Base-by-base conservation (phyloP, 30 jellyfish, hydroid and myxozoan genomes). In the Aurelia aurita region DNA sequence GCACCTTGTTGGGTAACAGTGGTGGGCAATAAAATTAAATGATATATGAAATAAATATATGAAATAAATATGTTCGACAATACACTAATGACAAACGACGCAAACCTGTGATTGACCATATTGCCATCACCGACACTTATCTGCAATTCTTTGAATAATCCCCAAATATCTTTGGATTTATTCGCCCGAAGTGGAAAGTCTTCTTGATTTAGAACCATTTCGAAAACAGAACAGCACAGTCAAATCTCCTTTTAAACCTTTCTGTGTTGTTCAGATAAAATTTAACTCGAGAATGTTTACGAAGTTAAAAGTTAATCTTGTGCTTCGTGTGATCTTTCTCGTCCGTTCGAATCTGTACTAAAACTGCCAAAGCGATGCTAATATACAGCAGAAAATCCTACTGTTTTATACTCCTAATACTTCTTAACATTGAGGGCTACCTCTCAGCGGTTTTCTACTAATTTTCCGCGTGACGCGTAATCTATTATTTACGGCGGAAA, bases 91-190 rank as follows among this genome's bases (percentile, higher is more conserved):
- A 25, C 5, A 10, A 18, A 21, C 7, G 15, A 51, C 6, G 34
- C 65, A 2, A 61, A 83, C 93, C 93, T 83, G 72, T 58, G 64
- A 63, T 60, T 77, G 39, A 77, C 88, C 88, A 77, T 77, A 35
- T 60, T 77, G 19, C 88, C 88, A 20, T 77, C 79, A 16, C 47
- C 46, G 3, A 77, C 88, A 60, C 88, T 77, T 1, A 49, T 83
- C 45, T 83, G 93, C 58, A 83, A 69, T 49, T 83, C 87, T 58
- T 70, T 83, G 73, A 83, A 62, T 51, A 83, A 46, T 22, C 69
- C 86, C 87, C 82, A 83, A 11, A 83, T 83, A 45, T 83, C 79
- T 26, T 46, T 60, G 35, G 87, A 49, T 74, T 27, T 83, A 54
- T 34, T 83, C 6, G 79, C 16, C 18, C 75, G 72, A 13, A 58